Evolutionary conservation across 2,888 invertebrate genomes (phyloP).

Genomic region (Myathropa florea): DNA sequence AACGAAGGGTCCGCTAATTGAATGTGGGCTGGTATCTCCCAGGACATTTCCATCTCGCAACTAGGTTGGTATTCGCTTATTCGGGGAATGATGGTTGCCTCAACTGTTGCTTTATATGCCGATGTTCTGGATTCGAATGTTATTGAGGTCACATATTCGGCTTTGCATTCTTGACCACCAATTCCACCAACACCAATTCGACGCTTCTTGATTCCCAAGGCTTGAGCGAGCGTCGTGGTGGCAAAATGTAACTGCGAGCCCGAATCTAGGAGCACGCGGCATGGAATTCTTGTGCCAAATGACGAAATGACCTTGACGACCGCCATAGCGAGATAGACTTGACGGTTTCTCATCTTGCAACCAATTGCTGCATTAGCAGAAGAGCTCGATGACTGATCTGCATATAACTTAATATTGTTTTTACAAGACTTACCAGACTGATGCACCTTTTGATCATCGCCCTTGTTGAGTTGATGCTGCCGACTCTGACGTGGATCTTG

Average conservation of each 20-base stretch:
- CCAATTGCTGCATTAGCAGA: neutral
- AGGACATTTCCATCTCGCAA: neutral
- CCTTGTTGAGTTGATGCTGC: neutral
- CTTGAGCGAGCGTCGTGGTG: too few species aligned
- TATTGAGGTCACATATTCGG: too few species aligned
- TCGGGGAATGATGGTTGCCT: neutral
- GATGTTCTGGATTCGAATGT: too few species aligned
- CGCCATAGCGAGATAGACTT: conserved; percentile 3
- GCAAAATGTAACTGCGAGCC: too few species aligned
- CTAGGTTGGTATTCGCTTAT: conserved; percentile 14
- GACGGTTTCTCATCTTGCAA: neutral
- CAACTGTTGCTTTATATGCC: too few species aligned
- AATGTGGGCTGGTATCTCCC: neutral
- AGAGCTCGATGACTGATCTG: neutral
- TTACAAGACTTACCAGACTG: neutral
- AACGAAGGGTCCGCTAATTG: conserved; percentile 19
- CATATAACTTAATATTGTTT: neutral
- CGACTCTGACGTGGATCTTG: neutral
- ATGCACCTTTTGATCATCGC: too few species aligned
- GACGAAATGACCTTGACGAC: neutral
- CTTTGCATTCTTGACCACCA: neutral
- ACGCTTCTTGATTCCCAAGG: neutral
- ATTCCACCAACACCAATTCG: neutral
- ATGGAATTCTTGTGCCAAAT: neutral
- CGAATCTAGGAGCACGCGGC: neutral